Percentiles rank a stretch among this genome's conserved stretches.
Evolutionary conservation across 1,140 invertebrate genomes (phyloP).

Genomic region (Macrobrachium nipponense): DNA sequence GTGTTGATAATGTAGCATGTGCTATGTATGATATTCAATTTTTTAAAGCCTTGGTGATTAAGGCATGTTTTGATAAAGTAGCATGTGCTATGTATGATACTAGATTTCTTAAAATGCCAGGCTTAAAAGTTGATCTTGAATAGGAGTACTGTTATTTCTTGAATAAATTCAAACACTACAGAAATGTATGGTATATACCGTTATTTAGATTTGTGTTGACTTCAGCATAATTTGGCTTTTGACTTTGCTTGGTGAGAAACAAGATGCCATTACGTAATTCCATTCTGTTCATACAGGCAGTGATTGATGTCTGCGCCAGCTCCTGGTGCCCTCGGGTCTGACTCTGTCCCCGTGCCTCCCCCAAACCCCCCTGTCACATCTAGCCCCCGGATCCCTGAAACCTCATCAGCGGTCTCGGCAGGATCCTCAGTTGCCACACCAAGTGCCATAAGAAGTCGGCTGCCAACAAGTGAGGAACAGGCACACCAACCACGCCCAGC

Average conservation of each 20-base stretch:
- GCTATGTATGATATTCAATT: too few species aligned
- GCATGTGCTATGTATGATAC: too few species aligned
- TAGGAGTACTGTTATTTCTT: too few species aligned
- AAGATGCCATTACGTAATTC: background rate
- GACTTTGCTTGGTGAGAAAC: background rate
- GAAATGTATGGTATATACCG: too few species aligned
- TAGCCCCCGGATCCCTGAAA: slow-evolving; percentile 35
- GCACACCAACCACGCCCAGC: slow-evolving; percentile 32
- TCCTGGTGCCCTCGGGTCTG: slow-evolving; percentile 58
- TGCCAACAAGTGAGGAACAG: slow-evolving; percentile 1
- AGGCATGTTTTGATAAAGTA: too few species aligned
- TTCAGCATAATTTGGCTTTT: too few species aligned
- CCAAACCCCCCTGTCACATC: slow-evolving; percentile 45
- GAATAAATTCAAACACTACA: too few species aligned
- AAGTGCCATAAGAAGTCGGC: slow-evolving; percentile 20
- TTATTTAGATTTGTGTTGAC: too few species aligned
- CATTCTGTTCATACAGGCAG: slow-evolving; percentile 32
- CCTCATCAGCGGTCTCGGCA: slow-evolving; percentile 15
- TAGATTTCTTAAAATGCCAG: too few species aligned
- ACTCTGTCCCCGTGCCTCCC: slow-evolving; percentile 54
- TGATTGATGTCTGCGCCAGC: slow-evolving; percentile 57
- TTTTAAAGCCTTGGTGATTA: too few species aligned
- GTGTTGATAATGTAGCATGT: too few species aligned
- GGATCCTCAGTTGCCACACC: slow-evolving; percentile 26
- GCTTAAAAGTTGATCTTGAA: too few species aligned